Evolutionary conservation across 2,888 invertebrate genomes (phyloP).

Genomic region (Panopea generosa): DNA sequence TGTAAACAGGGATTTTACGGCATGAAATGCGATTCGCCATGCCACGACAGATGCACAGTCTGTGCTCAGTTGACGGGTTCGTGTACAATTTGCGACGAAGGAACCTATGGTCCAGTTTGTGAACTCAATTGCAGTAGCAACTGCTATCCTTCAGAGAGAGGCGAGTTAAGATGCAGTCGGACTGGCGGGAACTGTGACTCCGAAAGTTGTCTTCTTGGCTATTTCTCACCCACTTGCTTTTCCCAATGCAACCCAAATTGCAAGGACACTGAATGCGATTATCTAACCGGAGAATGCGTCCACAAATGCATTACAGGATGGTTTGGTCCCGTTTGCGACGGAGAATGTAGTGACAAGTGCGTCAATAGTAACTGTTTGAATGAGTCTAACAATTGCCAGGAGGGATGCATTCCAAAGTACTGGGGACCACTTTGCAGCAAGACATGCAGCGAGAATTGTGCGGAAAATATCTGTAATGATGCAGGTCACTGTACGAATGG

Average conservation of each 20-base stretch:
- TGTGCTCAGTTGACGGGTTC: conserved; percentile 28
- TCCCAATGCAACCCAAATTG: conserved; percentile 32
- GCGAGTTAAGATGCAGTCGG: conserved; percentile 23
- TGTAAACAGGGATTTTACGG: conserved; percentile 24
- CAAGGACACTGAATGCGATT: conserved; percentile 22
- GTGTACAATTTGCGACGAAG: conserved; percentile 30
- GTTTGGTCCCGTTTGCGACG: conserved; percentile 32
- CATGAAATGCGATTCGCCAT: conserved; percentile 18
- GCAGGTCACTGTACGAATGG: conserved; percentile 17
- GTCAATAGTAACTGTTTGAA: conserved; percentile 31
- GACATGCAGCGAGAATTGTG: conserved; percentile 37
- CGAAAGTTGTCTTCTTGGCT: conserved; percentile 35
- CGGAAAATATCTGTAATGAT: conserved; percentile 24
- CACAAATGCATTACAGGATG: conserved; percentile 37
- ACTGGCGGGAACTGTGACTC: conserved; percentile 37
- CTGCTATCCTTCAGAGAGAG: conserved; percentile 4
- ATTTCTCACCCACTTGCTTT: conserved; percentile 26
- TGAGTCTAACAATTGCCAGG: conserved; percentile 33
- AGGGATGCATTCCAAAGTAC: conserved; percentile 39
- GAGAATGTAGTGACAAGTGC: conserved; percentile 37
- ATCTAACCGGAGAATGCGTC: conserved; percentile 30
- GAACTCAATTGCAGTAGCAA: conserved; percentile 31
- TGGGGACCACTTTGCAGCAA: conserved; percentile 35
- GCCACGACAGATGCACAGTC: conserved; percentile 23
- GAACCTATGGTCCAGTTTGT: conserved; percentile 29